phyloP scores from a whole-genome alignment of 1,140 invertebrate genomes.

The Coptotermes formosanus region DNA sequence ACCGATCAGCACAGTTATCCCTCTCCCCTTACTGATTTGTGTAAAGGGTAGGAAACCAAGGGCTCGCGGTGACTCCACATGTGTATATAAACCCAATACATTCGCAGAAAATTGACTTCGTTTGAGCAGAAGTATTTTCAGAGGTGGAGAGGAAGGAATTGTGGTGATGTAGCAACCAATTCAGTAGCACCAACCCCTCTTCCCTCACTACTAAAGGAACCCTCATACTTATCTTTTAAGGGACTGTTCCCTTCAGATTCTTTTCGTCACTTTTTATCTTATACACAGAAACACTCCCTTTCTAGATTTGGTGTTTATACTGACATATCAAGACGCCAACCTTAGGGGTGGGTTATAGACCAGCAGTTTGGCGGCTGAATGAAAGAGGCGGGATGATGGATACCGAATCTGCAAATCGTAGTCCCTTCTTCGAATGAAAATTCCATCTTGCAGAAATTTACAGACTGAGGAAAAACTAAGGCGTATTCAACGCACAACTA shows the following conservation, averaged over 20 bases:
- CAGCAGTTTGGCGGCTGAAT: background rate
- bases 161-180: background rate
- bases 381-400: background rate
- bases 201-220: background rate
- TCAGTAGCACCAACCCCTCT: background rate
- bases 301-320: constrained; percentile 22
- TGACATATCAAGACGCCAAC: background rate
- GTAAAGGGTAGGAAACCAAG: background rate
- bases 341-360: background rate
- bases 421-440: background rate
- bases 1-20: background rate
- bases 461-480: too few species aligned
- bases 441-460: background rate
- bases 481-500: too few species aligned
- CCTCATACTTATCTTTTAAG: background rate
- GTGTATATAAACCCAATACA: background rate
- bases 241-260: background rate
- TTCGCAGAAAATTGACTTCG: constrained; percentile 12
- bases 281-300: background rate
- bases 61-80: background rate
- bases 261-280: background rate
- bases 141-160: background rate
- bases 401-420: background rate
- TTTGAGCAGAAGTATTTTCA: background rate
- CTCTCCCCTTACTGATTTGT: too few species aligned